phyloP scores from a whole-genome alignment of 1,140 invertebrate genomes.

The Leguminivora glycinivorella region DNA sequence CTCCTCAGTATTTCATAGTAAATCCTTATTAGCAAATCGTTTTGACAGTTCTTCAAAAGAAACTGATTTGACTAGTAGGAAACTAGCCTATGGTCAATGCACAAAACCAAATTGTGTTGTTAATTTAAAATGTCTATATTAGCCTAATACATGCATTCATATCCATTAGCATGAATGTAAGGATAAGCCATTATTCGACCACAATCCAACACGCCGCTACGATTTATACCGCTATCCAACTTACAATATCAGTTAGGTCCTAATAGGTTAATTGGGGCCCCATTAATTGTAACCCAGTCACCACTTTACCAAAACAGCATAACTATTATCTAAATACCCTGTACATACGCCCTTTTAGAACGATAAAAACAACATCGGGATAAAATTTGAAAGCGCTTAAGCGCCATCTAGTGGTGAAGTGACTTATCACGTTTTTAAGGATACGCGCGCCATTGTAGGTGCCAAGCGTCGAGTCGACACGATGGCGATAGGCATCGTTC shows the following conservation, averaged over 20 bases:
- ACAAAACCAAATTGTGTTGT: background rate
- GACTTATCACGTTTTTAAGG: background rate
- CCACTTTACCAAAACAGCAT: conserved; percentile 8
- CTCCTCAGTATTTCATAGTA: no score
- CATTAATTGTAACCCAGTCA: conserved; percentile 28
- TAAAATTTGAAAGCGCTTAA: background rate
- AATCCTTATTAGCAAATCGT: no score
- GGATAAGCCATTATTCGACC: conserved; percentile 3
- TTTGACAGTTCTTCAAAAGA: no score
- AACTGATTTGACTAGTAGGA: no score
- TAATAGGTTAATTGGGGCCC: conserved; percentile 30
- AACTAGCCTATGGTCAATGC: no score
- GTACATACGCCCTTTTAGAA: background rate
- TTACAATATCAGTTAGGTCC: conserved; percentile 22
- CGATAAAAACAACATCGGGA: background rate
- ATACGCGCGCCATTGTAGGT: background rate
- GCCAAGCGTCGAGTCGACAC: conserved; percentile 14
- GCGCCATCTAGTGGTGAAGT: background rate
- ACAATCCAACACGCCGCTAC: conserved; percentile 1
- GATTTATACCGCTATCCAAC: conserved; percentile 26
- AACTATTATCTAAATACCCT: background rate
- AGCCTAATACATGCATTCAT: background rate
- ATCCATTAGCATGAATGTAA: background rate
- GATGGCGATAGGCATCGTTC: conserved; percentile 8
- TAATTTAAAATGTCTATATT: background rate